Conservation (phyloP, 2,797 vertebrate genomes). For the Emydoidea blandingii region DNA sequence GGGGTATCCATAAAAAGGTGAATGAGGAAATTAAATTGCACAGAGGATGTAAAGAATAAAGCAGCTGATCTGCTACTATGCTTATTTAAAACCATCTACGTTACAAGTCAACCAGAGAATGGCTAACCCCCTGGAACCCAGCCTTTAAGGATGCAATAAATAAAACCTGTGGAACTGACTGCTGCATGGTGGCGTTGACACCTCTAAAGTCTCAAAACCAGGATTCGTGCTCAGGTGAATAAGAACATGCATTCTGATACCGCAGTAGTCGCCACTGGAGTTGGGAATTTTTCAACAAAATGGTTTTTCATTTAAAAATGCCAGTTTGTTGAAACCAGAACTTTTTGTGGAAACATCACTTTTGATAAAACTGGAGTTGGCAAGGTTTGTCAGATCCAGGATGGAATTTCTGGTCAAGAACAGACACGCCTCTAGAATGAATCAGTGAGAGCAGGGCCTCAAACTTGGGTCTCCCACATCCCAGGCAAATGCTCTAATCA, state of each 20-base stretch:
- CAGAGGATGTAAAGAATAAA: not conserved
- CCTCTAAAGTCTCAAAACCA: fast-evolving
- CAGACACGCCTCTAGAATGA: no score
- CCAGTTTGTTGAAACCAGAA: no score
- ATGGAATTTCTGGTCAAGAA: no score
- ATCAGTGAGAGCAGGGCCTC: no score
- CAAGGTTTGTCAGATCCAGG: no score
- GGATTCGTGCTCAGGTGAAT: not conserved
- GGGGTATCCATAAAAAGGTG: not conserved
- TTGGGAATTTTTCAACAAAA: no score
- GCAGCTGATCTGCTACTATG: not conserved
- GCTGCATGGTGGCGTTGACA: not conserved
- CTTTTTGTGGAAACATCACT: no score
- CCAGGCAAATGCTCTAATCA: no score
- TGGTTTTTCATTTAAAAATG: no score
- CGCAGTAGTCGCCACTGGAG: not conserved
- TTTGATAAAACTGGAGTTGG: no score
- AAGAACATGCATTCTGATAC: not conserved
- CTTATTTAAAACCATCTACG: not conserved
- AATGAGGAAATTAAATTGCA: not conserved
- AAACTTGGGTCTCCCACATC: no score
- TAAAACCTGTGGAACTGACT: not conserved
- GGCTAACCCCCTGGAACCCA: not conserved
- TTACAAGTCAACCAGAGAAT: fast-evolving
- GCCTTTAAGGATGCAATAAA: fast-evolving